These are phyloP conservation scores for Tetragnatha montana DNA, from an alignment of 2,888 invertebrate genomes.

Conservation along the genomic window DNA sequence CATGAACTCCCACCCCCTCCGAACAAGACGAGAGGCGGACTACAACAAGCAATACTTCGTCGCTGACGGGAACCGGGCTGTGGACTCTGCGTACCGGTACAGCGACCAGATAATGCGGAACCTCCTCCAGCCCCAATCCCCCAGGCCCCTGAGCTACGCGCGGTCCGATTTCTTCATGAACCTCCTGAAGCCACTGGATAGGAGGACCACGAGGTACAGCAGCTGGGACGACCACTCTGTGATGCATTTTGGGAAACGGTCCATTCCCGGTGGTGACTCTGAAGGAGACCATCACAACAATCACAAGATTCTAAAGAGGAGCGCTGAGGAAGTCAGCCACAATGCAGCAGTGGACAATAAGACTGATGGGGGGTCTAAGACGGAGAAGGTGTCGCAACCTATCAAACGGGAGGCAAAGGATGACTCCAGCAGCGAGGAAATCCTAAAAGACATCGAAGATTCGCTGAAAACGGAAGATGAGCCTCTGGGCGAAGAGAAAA, in stretches of 20 bases:
- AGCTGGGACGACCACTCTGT: slow-evolving; percentile 64
- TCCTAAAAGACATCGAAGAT: neutral
- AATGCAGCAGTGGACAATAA: neutral
- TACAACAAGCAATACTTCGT: slow-evolving; percentile 7
- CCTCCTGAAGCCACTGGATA: slow-evolving; percentile 40
- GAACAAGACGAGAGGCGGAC: slow-evolving; percentile 43
- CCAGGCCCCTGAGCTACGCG: slow-evolving; percentile 40
- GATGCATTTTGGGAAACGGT: slow-evolving; percentile 66
- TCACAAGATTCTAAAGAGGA: neutral
- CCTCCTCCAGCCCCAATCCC: slow-evolving; percentile 35
- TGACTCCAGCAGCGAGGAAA: neutral
- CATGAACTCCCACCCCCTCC: neutral
- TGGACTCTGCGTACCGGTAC: slow-evolving; percentile 46
- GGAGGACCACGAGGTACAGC: slow-evolving; percentile 44
- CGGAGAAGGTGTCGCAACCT: neutral
- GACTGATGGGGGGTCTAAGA: neutral
- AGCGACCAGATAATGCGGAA: slow-evolving; percentile 61
- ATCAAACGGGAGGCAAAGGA: neutral
- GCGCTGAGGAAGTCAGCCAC: neutral
- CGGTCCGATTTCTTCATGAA: slow-evolving; percentile 56
- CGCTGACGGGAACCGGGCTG: slow-evolving; percentile 24
- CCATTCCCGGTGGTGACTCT: neutral
- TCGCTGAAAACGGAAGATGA: neutral
- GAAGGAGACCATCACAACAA: neutral
- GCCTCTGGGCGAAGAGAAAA: slow-evolving; percentile 46